Evolutionary conservation across 2,888 invertebrate species (phyloP).

Genomic region (Aricia artaxerxes): DNA sequence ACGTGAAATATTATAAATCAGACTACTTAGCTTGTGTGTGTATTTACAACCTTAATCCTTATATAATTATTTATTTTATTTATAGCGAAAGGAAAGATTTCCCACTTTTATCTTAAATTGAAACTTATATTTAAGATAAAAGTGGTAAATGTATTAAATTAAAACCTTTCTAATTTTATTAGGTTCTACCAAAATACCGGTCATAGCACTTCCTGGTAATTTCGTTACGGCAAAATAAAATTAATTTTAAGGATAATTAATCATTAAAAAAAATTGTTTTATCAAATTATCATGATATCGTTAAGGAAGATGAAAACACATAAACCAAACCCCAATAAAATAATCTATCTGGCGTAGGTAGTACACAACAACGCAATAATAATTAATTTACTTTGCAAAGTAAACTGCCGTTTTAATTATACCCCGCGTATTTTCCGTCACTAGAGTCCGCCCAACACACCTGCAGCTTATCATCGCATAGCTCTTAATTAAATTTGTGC

Average conservation of each 20-base stretch:
- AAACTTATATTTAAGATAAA: too few relatives aligned
- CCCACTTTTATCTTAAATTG: too few relatives aligned
- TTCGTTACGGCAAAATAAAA: background rate
- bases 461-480: constrained; percentile 26
- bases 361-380: background rate
- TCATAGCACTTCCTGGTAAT: too few relatives aligned
- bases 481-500: constrained; percentile 29
- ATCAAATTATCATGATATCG: background rate
- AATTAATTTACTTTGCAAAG: constrained; percentile 21
- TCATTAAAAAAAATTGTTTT: background rate
- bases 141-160: too few relatives aligned
- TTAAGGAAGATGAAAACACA: background rate
- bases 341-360: background rate
- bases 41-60: background rate
- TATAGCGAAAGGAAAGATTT: too few relatives aligned
- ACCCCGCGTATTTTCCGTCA: constrained; percentile 21
- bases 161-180: too few relatives aligned
- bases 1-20: background rate
- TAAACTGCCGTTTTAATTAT: constrained; percentile 22
- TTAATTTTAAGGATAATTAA: too few relatives aligned
- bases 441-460: constrained; percentile 4
- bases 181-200: too few relatives aligned
- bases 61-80: too few relatives aligned
- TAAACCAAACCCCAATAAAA: background rate
- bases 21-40: background rate